phyloP scores from a whole-genome alignment of 2,113 vertebrate genomes.

The Galeopterus variegatus region DNA sequence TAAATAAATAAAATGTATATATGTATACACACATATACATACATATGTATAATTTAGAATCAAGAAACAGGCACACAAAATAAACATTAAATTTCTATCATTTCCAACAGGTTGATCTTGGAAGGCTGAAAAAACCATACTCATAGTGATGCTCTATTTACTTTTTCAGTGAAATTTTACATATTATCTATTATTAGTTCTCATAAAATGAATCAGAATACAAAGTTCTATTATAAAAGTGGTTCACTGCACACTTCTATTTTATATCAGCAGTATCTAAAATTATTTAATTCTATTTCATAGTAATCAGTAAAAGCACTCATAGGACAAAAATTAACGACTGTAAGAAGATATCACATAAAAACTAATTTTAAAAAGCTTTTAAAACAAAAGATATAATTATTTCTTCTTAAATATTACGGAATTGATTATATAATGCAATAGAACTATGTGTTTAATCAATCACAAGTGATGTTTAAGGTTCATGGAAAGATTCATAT shows the following conservation, averaged over 20 bases:
- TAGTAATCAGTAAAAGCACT: background rate
- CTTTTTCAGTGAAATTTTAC: background rate
- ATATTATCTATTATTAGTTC: background rate
- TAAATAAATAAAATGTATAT: background rate
- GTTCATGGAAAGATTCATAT: too few relatives aligned
- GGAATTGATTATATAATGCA: background rate
- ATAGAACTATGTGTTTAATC: background rate
- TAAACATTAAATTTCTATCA: background rate
- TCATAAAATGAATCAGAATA: background rate
- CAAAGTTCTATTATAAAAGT: background rate
- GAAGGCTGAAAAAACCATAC: background rate
- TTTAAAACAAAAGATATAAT: background rate
- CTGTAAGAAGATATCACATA: background rate
- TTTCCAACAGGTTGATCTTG: background rate
- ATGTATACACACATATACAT: background rate
- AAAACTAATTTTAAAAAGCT: conserved; percentile 29
- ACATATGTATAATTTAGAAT: background rate
- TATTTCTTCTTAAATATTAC: background rate
- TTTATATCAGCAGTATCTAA: background rate
- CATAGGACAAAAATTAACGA: background rate
- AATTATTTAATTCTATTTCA: background rate
- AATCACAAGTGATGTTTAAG: background rate
- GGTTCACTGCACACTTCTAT: background rate
- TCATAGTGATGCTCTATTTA: background rate
- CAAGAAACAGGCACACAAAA: conserved; percentile 26